Evolutionary conservation across 2,888 invertebrate genomes (phyloP).

Genomic region (Philereme transversata): DNA sequence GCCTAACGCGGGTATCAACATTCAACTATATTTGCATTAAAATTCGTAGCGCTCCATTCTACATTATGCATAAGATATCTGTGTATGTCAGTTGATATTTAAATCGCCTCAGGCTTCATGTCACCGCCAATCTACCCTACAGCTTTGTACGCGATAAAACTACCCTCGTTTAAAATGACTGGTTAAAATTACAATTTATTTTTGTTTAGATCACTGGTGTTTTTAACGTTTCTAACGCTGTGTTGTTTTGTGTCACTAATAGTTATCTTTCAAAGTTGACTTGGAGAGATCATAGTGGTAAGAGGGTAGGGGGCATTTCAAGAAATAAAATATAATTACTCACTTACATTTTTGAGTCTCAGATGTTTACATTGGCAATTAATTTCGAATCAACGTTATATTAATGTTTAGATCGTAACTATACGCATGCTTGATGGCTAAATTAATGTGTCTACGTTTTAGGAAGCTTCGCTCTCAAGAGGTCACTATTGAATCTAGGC

Average conservation of each 20-base stretch:
- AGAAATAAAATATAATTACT: not conserved
- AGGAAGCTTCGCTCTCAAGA: conserved; percentile 54
- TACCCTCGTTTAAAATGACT: conserved; percentile 1
- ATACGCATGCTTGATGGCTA: conserved; percentile 47
- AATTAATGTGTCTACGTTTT: conserved; percentile 56
- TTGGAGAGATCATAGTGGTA: too few relatives aligned
- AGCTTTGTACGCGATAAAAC: not conserved
- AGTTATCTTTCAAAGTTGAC: too few relatives aligned
- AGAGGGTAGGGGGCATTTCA: too few relatives aligned
- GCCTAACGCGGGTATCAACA: too few relatives aligned
- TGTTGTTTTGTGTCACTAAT: too few relatives aligned
- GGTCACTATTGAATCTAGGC: conserved; percentile 35
- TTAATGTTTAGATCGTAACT: conserved; percentile 33
- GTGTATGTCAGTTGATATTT: conserved; percentile 7
- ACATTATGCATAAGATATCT: not conserved
- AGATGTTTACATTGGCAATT: conserved; percentile 28
- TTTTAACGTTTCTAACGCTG: too few relatives aligned
- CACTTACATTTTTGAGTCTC: not conserved
- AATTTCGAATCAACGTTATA: conserved; percentile 32
- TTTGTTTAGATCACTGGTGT: not conserved
- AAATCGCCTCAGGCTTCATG: conserved; percentile 18
- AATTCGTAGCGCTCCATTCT: too few relatives aligned
- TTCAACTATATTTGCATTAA: too few relatives aligned
- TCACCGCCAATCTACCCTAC: conserved; percentile 10
- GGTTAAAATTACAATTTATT: not conserved